Base-by-base conservation (phyloP, 1,140 invertebrate species). In the Drosophila sucinea region DNA sequence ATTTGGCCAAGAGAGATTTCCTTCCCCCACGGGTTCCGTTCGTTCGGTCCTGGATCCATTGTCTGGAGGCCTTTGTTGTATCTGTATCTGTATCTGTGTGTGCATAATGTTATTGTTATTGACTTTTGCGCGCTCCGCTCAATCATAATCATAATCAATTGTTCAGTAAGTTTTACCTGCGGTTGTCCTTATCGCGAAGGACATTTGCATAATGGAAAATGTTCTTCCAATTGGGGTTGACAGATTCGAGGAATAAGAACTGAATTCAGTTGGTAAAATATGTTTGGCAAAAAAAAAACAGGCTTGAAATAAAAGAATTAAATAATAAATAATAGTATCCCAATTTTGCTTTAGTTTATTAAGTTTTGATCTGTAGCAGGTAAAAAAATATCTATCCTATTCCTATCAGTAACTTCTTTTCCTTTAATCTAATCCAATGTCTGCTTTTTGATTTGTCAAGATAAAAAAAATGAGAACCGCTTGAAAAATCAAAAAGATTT, bases 141-240 rank as follows among this genome's bases (percentile, higher is more conserved):
- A 89, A 89, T 89, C 84, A 89, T 83, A 83, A 83, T 89, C 77
- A 84, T 75, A 84, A 89, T 84, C 80, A 84, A 85, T 84, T 83
- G 73, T 81, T 77, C 61, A 38, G 17, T 32, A 29, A 60, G 47
- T 54, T 70, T 68, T 78, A 87, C 84, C 84, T 87, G 84, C 80
- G 67, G 41, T 54, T 55, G 60, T 70, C 54, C 75, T 86, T 82
- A 86, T 86, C 83, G 60, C 51, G 56, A 27, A 56, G 55, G 62
- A 60, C 73, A 89, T 87, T 87, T 89, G 84, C 80, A 87, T 87
- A 87, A 78, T 78, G 82, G 62, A 66, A 69, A 67, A 73, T 38
- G 35, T 38, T 38, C 8, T 10, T 38, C 7, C 17, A 17, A 17
- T 17, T 17, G 17, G 17, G 17, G 17, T 17, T 17, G 17, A 17